These are phyloP conservation scores for Erpornis zantholeuca DNA, from an alignment of 2,113 vertebrate genomes.

Conservation along the genomic window DNA sequence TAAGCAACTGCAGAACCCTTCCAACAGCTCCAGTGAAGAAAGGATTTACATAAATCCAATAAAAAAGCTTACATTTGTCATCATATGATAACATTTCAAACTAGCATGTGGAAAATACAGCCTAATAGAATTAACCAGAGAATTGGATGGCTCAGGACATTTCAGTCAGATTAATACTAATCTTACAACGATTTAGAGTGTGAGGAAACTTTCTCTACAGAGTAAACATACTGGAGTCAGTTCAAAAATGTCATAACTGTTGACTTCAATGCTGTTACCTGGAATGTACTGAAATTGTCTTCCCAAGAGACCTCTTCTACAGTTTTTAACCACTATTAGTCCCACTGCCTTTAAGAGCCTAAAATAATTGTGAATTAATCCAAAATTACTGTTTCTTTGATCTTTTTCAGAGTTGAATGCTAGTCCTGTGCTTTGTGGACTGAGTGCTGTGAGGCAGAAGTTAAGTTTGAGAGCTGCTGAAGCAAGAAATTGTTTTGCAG, in stretches of 20 bases:
- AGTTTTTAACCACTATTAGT: background rate
- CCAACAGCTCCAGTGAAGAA: slow-evolving; percentile 38
- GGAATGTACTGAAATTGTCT: background rate
- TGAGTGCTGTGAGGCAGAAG: background rate
- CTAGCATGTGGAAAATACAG: slow-evolving; percentile 56
- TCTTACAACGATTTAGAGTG: slow-evolving; percentile 54
- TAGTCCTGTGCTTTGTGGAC: background rate
- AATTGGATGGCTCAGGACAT: slow-evolving; percentile 57
- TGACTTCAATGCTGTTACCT: background rate
- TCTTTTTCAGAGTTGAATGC: background rate
- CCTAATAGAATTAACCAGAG: slow-evolving; percentile 66
- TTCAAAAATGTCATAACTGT: slow-evolving; percentile 13
- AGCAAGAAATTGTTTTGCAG: slow-evolving; percentile 28
- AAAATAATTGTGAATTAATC: background rate
- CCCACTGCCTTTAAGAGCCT: background rate
- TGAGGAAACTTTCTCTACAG: slow-evolving; percentile 29
- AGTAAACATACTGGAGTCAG: slow-evolving; percentile 35
- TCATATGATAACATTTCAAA: slow-evolving; percentile 64
- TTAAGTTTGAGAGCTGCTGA: slow-evolving; percentile 2
- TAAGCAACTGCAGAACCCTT: slow-evolving; percentile 4
- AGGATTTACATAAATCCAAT: slow-evolving; percentile 65
- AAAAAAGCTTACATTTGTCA: slow-evolving; percentile 63
- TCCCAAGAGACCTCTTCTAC: background rate
- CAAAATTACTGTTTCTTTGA: background rate
- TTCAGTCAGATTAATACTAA: slow-evolving; percentile 68